Evolutionary conservation across 2,888 invertebrate genomes (phyloP).

Genomic region (Drosophila planitibia): DNA sequence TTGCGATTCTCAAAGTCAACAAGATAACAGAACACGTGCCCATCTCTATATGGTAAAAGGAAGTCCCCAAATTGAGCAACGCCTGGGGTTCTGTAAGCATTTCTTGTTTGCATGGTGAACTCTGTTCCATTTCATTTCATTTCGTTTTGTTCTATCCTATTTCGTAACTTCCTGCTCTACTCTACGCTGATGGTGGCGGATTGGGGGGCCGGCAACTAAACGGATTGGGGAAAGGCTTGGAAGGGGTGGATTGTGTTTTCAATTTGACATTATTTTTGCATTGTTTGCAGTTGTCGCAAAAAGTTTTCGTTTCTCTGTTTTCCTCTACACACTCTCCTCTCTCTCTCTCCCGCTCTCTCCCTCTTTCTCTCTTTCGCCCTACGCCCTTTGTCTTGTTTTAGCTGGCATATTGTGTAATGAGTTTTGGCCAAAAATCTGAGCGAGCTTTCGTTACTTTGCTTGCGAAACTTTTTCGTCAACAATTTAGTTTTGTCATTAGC

Average conservation of each 20-base stretch:
- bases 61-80: neutral
- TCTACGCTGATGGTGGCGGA: neutral
- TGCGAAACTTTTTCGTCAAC: conserved; percentile 47
- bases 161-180: conserved; percentile 1
- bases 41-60: neutral
- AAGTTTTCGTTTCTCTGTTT: conserved; percentile 15
- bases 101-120: conserved; percentile 3
- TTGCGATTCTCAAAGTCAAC: neutral
- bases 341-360: neutral
- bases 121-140: conserved; percentile 18
- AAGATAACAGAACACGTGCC: neutral
- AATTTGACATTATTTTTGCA: conserved; percentile 55
- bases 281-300: conserved; percentile 56
- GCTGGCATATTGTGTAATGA: conserved; percentile 49
- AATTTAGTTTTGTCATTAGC: conserved; percentile 55
- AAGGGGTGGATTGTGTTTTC: conserved; percentile 26
- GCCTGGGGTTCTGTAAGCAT: neutral
- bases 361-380: neutral
- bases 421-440: conserved; percentile 13
- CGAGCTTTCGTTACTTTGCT: conserved; percentile 32
- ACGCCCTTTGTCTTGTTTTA: neutral
- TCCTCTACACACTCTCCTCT: neutral
- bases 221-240: neutral
- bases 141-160: conserved; percentile 7
- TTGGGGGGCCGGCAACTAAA: neutral